A percentile compares a stretch with the other conserved stretches of the same genome.
Conservation (phyloP, 2,888 invertebrate species). For the Quadriops clusia region DNA sequence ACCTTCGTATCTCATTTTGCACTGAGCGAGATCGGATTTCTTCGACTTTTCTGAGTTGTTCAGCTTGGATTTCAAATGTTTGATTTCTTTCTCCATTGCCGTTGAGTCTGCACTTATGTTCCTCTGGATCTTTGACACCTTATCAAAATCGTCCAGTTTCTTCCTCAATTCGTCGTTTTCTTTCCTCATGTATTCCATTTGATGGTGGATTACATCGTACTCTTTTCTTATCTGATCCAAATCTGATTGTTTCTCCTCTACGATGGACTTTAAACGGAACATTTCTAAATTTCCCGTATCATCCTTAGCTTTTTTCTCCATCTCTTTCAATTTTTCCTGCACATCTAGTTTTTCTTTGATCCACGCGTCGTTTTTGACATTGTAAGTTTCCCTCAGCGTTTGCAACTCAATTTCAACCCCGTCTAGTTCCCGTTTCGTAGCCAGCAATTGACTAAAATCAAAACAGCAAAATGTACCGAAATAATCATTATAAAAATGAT, state of each 20-base stretch:
- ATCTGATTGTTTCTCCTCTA: constrained; percentile 66
- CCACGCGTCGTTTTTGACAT: constrained; percentile 56
- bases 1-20: constrained; percentile 74
- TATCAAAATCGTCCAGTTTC: constrained; percentile 75
- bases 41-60: constrained; percentile 57
- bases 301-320: constrained; percentile 28
- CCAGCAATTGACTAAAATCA: constrained; percentile 10
- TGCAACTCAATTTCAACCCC: constrained; percentile 52
- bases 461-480: constrained; percentile 4
- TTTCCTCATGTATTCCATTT: constrained; percentile 58
- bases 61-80: constrained; percentile 45
- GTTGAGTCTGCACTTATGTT: constrained; percentile 65
- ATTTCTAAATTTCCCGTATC: constrained; percentile 43
- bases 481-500: constrained; percentile 4
- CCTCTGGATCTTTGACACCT: constrained; percentile 70
- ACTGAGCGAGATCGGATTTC: constrained; percentile 67
- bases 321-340: constrained; percentile 44
- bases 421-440: constrained; percentile 48
- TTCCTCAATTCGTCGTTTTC: constrained; percentile 70
- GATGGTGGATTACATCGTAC: constrained; percentile 54
- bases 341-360: constrained; percentile 57
- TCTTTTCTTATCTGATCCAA: constrained; percentile 57
- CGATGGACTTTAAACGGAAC: constrained; percentile 52
- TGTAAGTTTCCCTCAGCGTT: constrained; percentile 50
- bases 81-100: constrained; percentile 63